Base-by-base conservation (phyloP, 2,888 invertebrate genomes). In the Carabus problematicus region DNA sequence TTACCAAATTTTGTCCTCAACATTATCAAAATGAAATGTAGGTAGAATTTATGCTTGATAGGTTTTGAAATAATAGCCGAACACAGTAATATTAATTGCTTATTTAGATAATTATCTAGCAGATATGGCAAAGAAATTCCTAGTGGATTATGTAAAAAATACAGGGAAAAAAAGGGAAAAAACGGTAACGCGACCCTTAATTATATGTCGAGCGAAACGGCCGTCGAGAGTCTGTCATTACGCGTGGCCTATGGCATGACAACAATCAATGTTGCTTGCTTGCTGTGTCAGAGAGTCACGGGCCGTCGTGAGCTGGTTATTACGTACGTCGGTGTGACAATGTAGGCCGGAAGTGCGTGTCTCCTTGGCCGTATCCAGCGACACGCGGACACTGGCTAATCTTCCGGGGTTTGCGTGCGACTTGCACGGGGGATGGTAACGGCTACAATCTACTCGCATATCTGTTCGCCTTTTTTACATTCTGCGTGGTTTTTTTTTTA, bases 351-450 rank as follows among this genome's bases (percentile, higher is more conserved):
- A 79, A 78, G 78, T 79, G 79, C 79, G 79, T 79, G 79, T 73
- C 72, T 72, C 72, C 71, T 54, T 40, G 59, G 39, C 54, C 54
- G 11, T 12, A 45, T 45, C 11, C 45, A 45, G 76, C 76, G 78
- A 77, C 77, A 78, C 77, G 77, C 77, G 78, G 78, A 79, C 78
- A 78, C 75, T 75, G 66, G 76, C 78, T 79, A 79, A 79, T 79
- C 79, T 79, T 78, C 78, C 77, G 78, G 78, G 72, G 73, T 73
- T 79, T 75, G 79, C 79, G 79, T 79, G 79, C 75, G 72, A 74
- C 75, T 73, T 75, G 75, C 75, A 72, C n/a, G n/a, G 73, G 75
- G 29, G 75, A 73, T 72, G 72, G 72, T 70, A 70, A 69, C 64
- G n/a, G 29, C 29, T 6, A 64, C 71, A 75, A 78, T 76, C 78